Base-by-base conservation (phyloP, 2,888 invertebrate species). In the Protonemura montana region DNA sequence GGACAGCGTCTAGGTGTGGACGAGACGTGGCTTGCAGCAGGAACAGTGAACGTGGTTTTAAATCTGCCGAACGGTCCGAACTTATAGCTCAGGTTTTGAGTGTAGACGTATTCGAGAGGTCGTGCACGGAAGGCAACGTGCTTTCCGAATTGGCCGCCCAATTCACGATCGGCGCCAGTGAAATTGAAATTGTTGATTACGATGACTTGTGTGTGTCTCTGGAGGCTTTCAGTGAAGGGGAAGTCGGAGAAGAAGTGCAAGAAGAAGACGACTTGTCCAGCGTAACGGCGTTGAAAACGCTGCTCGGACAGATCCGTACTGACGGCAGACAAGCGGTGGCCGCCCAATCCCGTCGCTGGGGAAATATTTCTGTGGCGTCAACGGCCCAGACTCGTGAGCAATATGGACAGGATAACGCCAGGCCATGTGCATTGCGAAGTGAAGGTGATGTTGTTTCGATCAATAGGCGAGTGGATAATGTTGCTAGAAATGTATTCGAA, bases 201-300 rank as follows among this genome's bases (percentile, higher is more conserved):
- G 26, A 83, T 25, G 41, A 83, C 3, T 35, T 83, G 21, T 41
- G 82, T 41, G 25, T 10, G 30, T 83, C 82, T n/a, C 82, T 83
- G 10, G 25, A 16, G 29, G 16, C 21, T 0, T 83, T 35, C 35
- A 35, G 35, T 10, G 35, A 35, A 35, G 35, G 5, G 35, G 35
- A 35, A 7, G 81, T 6, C 29, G n/a, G n/a, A n/a, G 81, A 81
- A 0, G 29, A 6, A 0, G 59, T 59, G 5, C 21, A 5, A 13
- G 78, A 78, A 21, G 78, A 2, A 16, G 59, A 59, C 59, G 21
- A 59, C 1, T 59, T 21, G 78, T 7, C 26, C 35, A 3, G 35
- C 3, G 35, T 35, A 10, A 10, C 35, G 5, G 35, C 35, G 35
- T 3, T 10, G 5, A 35, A 35, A 35, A 10, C 35, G 35, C 35